phyloP scores from a whole-genome alignment of 2,797 vertebrate genomes.

The Myotis findleyi region DNA sequence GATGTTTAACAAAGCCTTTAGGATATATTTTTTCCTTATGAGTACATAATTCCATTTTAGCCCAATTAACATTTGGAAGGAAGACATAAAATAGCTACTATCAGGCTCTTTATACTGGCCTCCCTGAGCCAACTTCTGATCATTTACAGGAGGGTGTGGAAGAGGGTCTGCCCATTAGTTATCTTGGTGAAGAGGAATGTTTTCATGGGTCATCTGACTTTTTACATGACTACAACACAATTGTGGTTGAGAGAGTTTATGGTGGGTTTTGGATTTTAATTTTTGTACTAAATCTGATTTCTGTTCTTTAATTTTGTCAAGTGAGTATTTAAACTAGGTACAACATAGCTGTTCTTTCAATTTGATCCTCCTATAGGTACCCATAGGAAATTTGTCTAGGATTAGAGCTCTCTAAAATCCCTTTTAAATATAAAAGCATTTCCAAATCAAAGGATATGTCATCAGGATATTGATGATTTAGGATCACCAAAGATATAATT shows the following conservation, averaged over 20 bases:
- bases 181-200: not conserved
- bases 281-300: slow-evolving; percentile 37
- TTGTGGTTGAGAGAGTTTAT: not conserved
- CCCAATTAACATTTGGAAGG: not conserved
- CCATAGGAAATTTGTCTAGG: not conserved
- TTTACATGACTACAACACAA: not conserved
- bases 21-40: not conserved
- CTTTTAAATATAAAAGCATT: slow-evolving; percentile 38
- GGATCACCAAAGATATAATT: not conserved
- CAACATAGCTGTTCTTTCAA: not conserved
- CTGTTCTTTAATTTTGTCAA: slow-evolving; percentile 14
- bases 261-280: not conserved
- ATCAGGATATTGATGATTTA: not conserved
- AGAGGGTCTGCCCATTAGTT: not conserved
- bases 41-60: not conserved
- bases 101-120: not conserved
- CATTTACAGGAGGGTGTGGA: not conserved
- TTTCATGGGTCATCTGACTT: not conserved
- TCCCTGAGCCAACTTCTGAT: not conserved
- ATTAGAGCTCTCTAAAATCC: not conserved
- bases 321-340: not conserved
- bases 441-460: not conserved
- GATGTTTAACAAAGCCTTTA: not conserved
- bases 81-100: not conserved
- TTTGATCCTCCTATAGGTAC: not conserved